These are phyloP conservation scores for Pterocles burchelli DNA, from an alignment of 2,113 vertebrate genomes.

Conservation along the genomic window DNA sequence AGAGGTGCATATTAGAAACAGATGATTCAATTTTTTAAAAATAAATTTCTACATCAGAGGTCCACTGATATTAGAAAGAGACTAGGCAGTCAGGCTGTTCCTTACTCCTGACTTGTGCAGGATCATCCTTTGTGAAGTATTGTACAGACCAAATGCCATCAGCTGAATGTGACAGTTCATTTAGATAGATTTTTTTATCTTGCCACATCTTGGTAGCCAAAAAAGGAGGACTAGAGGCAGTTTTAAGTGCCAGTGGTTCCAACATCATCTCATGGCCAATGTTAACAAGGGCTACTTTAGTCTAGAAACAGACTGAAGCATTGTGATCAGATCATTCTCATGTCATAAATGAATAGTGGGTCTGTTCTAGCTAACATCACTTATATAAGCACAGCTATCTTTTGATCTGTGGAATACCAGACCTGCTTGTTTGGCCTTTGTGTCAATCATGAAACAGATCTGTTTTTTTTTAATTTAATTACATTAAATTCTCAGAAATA, in stretches of 20 bases:
- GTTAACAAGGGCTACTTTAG: not conserved
- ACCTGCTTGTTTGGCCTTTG: not conserved
- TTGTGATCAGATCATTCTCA: not conserved
- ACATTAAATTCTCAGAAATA: not conserved
- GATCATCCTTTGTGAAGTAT: not conserved
- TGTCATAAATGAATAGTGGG: not conserved
- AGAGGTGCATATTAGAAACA: not conserved
- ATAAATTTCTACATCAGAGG: not conserved
- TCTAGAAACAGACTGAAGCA: not conserved
- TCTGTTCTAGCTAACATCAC: not conserved
- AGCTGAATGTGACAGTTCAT: not conserved
- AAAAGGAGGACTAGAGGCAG: not conserved
- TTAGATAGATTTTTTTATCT: not conserved
- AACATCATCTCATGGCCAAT: accelerated
- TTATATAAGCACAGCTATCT: not conserved
- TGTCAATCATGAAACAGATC: not conserved
- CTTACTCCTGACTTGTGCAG: not conserved
- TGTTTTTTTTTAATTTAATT: not conserved
- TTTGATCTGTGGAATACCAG: not conserved
- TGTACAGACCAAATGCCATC: not conserved
- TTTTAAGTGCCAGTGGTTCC: not conserved
- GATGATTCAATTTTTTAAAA: accelerated
- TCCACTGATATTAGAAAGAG: not conserved
- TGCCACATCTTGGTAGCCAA: not conserved
- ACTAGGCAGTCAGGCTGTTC: not conserved